Base-by-base conservation (phyloP, 2,888 invertebrate genomes). In the Brachylomia viminalis region DNA sequence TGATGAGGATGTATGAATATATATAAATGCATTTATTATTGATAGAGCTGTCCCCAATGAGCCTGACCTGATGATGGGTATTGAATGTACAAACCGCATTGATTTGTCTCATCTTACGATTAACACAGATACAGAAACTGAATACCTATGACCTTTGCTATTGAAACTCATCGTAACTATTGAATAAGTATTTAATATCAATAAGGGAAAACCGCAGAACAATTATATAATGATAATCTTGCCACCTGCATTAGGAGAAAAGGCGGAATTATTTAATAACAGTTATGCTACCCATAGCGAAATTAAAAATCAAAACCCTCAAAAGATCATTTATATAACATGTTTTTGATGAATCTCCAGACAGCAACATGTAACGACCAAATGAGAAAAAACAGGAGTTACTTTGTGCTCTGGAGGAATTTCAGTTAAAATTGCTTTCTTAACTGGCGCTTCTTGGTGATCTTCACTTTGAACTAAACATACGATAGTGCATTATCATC, bases 31-130 rank as follows among this genome's bases (percentile, higher is more conserved):
- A 69, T 54, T 58, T 33, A 62, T 64, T 64, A 38, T 45, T 33
- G 64, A 33, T 62, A 74, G 8, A 59, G 54, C 61, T 82, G 86
- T 62, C 61, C 73, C 75, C 86, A 76, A 66, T 84, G 79, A 84
- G 83, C 79, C 80, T 89, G 91, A 90, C 90, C 92, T 92, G 89
- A 90, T 85, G 88, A 89, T 84, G 87, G 80, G 87, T 94, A 94
- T 94, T 93, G 89, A 88, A 92, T 94, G 86, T 91, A 90, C 91
- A 92, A 92, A 95, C 95, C 95, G 87, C 95, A 95, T 87, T 88
- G 72, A 89, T 89, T 90, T 88, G 87, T 94, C 90, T 95, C 94
- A 88, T 85, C 90, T 95, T 95, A 94, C 95, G 82, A 85, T 88
- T 90, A 66, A 80, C 82, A 86, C 89, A 91, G 88, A 90, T 87